phyloP scores from a whole-genome alignment of 2,888 invertebrate genomes.

The Galeopsomyia nigrocyanea region DNA sequence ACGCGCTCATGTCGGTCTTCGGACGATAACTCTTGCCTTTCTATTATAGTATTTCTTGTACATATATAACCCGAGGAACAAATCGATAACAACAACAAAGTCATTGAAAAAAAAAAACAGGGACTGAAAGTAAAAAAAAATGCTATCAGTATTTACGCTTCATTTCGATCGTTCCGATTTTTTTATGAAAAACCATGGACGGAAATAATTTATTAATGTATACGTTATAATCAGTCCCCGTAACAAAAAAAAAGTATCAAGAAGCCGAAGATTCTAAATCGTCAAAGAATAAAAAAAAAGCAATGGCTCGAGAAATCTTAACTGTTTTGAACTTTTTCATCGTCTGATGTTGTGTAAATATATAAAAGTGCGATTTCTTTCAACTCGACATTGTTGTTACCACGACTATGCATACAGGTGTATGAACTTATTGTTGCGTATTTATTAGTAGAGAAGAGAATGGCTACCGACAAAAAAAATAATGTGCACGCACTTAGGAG shows the following conservation, averaged over 20 bases:
- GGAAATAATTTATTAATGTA: background rate
- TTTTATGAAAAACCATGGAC: background rate
- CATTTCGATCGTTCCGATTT: background rate
- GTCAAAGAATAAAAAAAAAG: slow-evolving; percentile 41
- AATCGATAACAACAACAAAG: background rate
- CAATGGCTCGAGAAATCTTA: slow-evolving; percentile 48
- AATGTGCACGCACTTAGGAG: slow-evolving; percentile 15
- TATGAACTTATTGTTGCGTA: too few species aligned
- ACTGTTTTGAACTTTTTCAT: slow-evolving; percentile 45
- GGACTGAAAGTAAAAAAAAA: slow-evolving; percentile 8
- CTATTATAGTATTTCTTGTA: slow-evolving; percentile 39
- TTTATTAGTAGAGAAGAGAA: too few species aligned
- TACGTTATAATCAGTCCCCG: background rate
- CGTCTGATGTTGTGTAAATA: slow-evolving; percentile 27
- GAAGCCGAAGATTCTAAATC: slow-evolving; percentile 48
- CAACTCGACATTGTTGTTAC: slow-evolving; percentile 34
- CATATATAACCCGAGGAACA: slow-evolving; percentile 24
- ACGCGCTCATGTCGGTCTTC: slow-evolving; percentile 33
- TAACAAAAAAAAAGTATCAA: slow-evolving; percentile 17
- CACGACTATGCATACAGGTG: background rate
- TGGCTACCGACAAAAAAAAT: too few species aligned
- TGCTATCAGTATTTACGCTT: slow-evolving; percentile 8
- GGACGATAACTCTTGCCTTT: slow-evolving; percentile 41
- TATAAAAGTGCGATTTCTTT: slow-evolving; percentile 29
- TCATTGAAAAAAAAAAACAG: background rate